A percentile compares a stretch with the other conserved stretches of the same genome.
phyloP scores from a whole-genome alignment of 2,888 invertebrate species.

The Dioctria rufipes region DNA sequence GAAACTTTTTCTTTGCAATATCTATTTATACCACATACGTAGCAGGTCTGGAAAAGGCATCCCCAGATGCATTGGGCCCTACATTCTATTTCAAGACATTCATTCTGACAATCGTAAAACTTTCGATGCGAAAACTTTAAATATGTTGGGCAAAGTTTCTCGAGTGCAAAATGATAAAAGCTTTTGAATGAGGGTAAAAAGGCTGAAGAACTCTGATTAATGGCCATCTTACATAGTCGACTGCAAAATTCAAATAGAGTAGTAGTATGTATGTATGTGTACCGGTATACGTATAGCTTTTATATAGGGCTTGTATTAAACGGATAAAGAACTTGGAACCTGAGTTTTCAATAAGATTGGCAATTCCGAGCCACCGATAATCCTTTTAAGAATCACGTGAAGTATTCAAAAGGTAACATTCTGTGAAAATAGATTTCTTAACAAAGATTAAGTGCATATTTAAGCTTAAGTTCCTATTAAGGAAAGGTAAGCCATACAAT shows the following conservation, averaged over 20 bases:
- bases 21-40: constrained; percentile 28
- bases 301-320: constrained; percentile 23
- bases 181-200: constrained; percentile 27
- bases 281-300: not conserved
- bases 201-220: constrained; percentile 45
- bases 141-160: constrained; percentile 44
- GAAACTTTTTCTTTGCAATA: constrained; percentile 20
- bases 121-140: constrained; percentile 52
- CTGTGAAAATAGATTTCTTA: constrained; percentile 41
- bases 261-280: not conserved
- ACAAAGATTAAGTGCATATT: constrained; percentile 27
- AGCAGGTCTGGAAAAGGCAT: constrained; percentile 27
- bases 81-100: constrained; percentile 42
- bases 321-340: constrained; percentile 20
- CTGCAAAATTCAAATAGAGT: constrained; percentile 17
- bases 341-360: constrained; percentile 41
- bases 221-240: constrained; percentile 21
- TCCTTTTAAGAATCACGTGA: constrained; percentile 32
- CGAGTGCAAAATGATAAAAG: constrained; percentile 44
- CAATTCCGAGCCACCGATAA: constrained; percentile 45
- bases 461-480: not conserved
- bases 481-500: too few relatives aligned
- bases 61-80: constrained; percentile 31
- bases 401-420: constrained; percentile 22
- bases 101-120: constrained; percentile 48